phyloP scores from a whole-genome alignment of 2,888 invertebrate genomes.

The Dryobota labecula region DNA sequence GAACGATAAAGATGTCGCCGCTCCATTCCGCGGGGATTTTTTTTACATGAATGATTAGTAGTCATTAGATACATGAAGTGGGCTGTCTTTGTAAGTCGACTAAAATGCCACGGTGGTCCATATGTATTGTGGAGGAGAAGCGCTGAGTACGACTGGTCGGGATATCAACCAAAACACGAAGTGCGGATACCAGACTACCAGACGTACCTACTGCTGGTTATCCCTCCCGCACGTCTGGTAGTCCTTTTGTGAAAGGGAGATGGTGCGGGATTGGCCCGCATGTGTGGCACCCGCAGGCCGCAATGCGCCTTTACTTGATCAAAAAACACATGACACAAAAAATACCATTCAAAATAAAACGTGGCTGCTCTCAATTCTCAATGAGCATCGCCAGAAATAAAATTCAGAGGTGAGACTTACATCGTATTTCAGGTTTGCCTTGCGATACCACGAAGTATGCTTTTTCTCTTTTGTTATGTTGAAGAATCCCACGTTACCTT shows the following conservation, averaged over 20 bases:
- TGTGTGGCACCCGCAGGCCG: not conserved
- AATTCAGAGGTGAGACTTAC: slow-evolving; percentile 34
- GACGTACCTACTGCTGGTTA: not conserved
- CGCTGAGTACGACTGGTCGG: not conserved
- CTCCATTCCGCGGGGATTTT: no score
- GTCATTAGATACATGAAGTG: no score
- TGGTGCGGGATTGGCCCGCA: not conserved
- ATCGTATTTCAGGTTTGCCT: accelerated
- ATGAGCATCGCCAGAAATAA: not conserved
- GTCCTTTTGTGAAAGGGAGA: not conserved
- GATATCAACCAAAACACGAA: not conserved
- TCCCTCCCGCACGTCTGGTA: not conserved
- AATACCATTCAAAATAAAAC: not conserved
- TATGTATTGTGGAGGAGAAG: not conserved
- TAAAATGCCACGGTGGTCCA: no score
- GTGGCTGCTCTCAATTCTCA: not conserved
- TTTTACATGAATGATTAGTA: no score
- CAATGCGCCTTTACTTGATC: not conserved
- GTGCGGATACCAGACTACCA: not conserved
- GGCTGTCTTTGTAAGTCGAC: no score
- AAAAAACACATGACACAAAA: not conserved
- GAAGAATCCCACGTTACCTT: slow-evolving; percentile 1
- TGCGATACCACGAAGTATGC: not conserved
- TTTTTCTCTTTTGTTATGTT: not conserved
- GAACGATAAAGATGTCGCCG: no score